Base-by-base conservation (phyloP, 2,113 vertebrate species). In the Anhinga anhinga region DNA sequence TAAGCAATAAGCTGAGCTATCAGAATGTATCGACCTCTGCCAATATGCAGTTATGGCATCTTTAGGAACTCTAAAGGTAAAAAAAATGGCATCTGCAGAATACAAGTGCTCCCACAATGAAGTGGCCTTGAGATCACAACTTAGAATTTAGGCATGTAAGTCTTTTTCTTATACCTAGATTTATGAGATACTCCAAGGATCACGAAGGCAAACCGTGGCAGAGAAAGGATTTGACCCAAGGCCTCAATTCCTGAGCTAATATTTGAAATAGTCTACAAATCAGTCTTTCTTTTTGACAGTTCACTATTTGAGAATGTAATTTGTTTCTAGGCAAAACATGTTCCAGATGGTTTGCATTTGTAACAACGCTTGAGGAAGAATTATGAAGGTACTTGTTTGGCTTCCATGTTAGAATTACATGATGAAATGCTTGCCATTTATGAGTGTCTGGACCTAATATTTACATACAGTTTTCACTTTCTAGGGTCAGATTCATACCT, bases 301-400 rank as follows among this genome's bases (percentile, higher is more conserved):
- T 86, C 61, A 36, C 76, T 88, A 86, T 78, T 76, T 55, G 76
- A 94, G 74, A 96, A 93, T 82, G 80, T 79, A 86, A 96, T 92
- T 84, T 94, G 40, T 87, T 96, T 90, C 80, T 74, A 84, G 49
- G 92, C 34, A 92, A 94, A 96, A 86, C 61, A 65, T 34, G 19
- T 92, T 93, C 94, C 95, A 96, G 90, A 78, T 97, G 88, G 79
- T 90, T 93, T 93, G 36, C 47, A 86, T 96, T 88, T 94, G 69
- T 92, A 93, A 56, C 72, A 10, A 36, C 0, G 6, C 56, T 81
- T 77, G 63, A 90, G 56, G 52, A 93, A 87, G 82, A 93, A 81
- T 88, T 93, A 80, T 59, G 58, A 82, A 83, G 55, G 19, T 34
- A 74, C n/a, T 91, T 53, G 26, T 93, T 93, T 82, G 59, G 82